Evolutionary conservation across 2,113 vertebrate species (phyloP).

Genomic region (Oreamnos americanus): DNA sequence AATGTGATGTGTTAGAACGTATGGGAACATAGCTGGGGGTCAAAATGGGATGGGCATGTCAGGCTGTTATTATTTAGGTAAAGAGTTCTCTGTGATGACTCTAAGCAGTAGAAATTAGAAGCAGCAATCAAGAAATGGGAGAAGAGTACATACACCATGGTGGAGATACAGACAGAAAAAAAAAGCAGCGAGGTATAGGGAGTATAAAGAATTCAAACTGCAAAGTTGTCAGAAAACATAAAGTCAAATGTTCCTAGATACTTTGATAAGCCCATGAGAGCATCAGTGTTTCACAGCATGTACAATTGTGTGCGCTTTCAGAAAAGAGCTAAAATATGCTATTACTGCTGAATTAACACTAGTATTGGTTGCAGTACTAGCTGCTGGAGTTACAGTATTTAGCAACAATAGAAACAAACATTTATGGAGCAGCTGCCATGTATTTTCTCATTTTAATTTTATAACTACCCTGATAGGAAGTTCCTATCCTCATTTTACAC

Average conservation of each 20-base stretch:
- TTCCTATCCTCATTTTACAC: background rate
- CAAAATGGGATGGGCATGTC: background rate
- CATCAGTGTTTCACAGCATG: background rate
- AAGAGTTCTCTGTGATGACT: background rate
- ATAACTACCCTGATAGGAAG: background rate
- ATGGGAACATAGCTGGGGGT: background rate
- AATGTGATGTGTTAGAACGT: background rate
- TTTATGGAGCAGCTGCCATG: background rate
- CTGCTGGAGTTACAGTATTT: background rate
- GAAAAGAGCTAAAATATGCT: background rate
- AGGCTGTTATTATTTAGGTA: background rate
- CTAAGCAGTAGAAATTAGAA: background rate
- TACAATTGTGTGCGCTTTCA: background rate
- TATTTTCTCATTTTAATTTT: constrained; percentile 15
- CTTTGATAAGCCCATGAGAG: background rate
- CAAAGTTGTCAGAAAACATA: background rate
- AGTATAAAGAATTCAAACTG: background rate
- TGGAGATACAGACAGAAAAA: background rate
- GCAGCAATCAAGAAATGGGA: background rate
- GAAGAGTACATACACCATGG: background rate
- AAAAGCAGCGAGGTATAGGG: rapidly evolving
- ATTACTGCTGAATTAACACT: background rate
- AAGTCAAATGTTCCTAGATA: background rate
- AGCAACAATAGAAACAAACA: background rate
- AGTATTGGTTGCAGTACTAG: background rate